Conservation (phyloP, 2,888 invertebrate species). For the Synanthedon andrenaeformis region DNA sequence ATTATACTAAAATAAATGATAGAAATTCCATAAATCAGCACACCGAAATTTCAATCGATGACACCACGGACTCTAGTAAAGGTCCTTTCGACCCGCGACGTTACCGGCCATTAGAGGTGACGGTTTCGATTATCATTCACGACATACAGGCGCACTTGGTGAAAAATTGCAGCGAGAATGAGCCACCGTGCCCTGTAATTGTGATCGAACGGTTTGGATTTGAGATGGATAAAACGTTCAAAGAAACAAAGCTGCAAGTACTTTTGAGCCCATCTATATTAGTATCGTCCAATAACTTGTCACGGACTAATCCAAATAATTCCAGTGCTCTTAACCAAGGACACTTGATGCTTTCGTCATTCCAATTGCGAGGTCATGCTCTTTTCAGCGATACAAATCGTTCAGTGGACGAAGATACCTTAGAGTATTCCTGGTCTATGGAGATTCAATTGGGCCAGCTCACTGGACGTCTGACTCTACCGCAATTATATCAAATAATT, state of each 20-base stretch:
- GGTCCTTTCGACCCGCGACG: constrained; percentile 85
- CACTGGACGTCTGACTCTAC: constrained; percentile 89
- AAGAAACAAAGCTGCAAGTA: constrained; percentile 92
- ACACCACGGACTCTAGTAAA: constrained; percentile 70
- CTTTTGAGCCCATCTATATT: constrained; percentile 89
- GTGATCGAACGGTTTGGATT: constrained; percentile 93
- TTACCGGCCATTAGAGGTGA: constrained; percentile 91
- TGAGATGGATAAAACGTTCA: constrained; percentile 95
- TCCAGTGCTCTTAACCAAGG: constrained; percentile 78
- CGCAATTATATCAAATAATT: constrained; percentile 88
- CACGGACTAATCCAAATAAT: constrained; percentile 68
- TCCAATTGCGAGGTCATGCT: constrained; percentile 93
- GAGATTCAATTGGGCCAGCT: constrained; percentile 95
- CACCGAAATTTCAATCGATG: constrained; percentile 74
- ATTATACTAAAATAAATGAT: constrained; percentile 43
- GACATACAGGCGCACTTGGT: constrained; percentile 95
- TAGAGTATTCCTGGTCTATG: constrained; percentile 98
- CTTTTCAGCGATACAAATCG: constrained; percentile 96
- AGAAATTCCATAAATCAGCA: constrained; percentile 55
- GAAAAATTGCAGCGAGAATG: constrained; percentile 90
- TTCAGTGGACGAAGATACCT: constrained; percentile 90
- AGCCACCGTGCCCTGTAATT: constrained; percentile 92
- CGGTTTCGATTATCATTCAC: constrained; percentile 92
- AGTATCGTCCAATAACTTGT: constrained; percentile 79
- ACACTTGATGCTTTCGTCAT: constrained; percentile 85